Conservation (phyloP, 2,797 vertebrate genomes). For the Sebastes cheni region DNA sequence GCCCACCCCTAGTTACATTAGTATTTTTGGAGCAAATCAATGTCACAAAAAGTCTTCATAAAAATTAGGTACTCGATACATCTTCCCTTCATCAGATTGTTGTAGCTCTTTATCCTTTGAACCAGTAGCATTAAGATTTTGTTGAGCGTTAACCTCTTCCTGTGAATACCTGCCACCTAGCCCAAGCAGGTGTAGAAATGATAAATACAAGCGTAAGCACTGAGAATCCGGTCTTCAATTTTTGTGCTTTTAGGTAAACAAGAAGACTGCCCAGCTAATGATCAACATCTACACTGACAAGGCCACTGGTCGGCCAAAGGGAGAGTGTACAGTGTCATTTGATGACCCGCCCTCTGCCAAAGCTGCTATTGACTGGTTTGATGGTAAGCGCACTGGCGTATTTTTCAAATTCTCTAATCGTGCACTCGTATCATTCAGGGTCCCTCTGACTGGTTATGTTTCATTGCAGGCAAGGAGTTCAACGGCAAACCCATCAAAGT, state of each 20-base stretch:
- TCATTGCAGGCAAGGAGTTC: constrained; percentile 92
- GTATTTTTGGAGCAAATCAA: neutral
- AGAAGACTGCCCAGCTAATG: constrained; percentile 96
- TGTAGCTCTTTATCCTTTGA: neutral
- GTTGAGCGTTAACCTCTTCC: neutral
- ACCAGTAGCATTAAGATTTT: neutral
- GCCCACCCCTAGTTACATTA: no score
- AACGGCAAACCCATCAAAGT: constrained; percentile 94
- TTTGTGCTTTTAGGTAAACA: constrained; percentile 86
- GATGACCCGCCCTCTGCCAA: constrained; percentile 98
- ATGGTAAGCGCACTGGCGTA: constrained; percentile 77
- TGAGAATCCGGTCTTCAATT: fast-evolving
- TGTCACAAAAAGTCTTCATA: neutral
- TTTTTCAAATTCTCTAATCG: neutral
- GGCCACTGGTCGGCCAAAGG: constrained; percentile 93
- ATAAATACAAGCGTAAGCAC: neutral
- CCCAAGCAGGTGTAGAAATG: neutral
- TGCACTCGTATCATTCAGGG: fast-evolving
- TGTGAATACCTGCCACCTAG: neutral
- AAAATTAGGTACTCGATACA: neutral
- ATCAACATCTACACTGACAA: constrained; percentile 98
- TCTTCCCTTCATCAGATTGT: neutral
- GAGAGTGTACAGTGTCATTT: constrained; percentile 97
- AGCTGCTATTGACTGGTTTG: constrained; percentile 98
- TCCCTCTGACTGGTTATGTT: neutral